These are phyloP conservation scores for Drosophila tsacasi DNA, from an alignment of 1,140 invertebrate genomes.

Conservation along the genomic window DNA sequence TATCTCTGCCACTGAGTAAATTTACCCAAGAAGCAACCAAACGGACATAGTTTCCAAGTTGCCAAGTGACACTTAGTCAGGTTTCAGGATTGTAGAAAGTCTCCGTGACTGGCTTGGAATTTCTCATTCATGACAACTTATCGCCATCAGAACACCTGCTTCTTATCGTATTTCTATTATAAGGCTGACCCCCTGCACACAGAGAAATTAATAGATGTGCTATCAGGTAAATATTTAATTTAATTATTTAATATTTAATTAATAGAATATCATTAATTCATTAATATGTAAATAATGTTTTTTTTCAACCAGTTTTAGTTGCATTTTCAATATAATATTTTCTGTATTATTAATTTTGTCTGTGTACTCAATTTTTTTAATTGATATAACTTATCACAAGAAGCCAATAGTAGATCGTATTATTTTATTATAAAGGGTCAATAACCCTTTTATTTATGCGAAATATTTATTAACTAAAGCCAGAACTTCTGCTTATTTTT, in stretches of 20 bases:
- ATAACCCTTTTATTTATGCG: neutral
- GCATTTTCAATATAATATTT: no score
- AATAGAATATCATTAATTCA: neutral
- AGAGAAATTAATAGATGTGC: neutral
- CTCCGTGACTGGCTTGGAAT: neutral
- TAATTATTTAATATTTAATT: neutral
- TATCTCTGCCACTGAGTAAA: conserved; percentile 21
- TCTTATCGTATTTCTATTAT: conserved; percentile 14
- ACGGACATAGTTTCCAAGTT: neutral
- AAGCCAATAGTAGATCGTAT: neutral
- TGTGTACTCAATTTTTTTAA: conserved; percentile 1
- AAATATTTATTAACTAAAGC: neutral
- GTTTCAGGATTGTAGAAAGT: conserved; percentile 6
- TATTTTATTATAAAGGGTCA: neutral
- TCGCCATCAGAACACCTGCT: conserved; percentile 5
- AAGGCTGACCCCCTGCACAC: neutral
- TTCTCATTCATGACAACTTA: conserved; percentile 12
- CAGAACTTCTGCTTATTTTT: no score
- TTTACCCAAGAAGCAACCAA: conserved; percentile 16
- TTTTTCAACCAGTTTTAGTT: neutral
- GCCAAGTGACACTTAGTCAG: conserved; percentile 4
- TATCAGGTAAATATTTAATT: neutral
- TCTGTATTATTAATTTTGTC: neutral
- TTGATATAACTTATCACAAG: conserved; percentile 5
- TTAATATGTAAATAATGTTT: neutral